A percentile compares a stretch with the other conserved stretches of the same genome.
These are phyloP conservation scores for Eurytoma adleriae DNA, from an alignment of 2,888 invertebrate species.

Conservation along the genomic window DNA sequence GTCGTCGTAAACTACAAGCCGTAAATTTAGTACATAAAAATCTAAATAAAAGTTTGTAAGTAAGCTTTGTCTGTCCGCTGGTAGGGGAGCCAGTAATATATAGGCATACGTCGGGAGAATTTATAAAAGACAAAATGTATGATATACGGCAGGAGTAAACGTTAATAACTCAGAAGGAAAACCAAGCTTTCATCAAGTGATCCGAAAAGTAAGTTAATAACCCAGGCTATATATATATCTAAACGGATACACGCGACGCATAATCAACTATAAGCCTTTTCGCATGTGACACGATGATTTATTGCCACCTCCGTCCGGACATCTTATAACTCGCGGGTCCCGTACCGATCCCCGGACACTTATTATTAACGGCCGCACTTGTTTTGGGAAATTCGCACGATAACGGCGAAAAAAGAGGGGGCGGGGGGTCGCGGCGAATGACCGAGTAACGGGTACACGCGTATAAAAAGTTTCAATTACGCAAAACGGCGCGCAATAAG, in stretches of 20 bases:
- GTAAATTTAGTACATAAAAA: too few species aligned
- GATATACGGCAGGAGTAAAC: background rate
- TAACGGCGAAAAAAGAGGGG: background rate
- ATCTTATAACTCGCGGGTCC: constrained; percentile 23
- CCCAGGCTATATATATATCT: background rate
- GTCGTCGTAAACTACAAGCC: too few species aligned
- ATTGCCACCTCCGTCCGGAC: constrained; percentile 1
- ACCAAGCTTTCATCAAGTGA: constrained; percentile 3
- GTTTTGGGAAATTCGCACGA: background rate
- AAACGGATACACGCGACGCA: constrained; percentile 34
- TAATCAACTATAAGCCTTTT: constrained; percentile 33
- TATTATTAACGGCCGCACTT: constrained; percentile 28
- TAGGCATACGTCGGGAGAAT: background rate
- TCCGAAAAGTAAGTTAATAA: constrained; percentile 24
- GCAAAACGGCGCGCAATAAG: constrained; percentile 4
- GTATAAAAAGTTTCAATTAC: constrained; percentile 35
- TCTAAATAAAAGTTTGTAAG: too few species aligned
- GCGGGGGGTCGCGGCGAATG: too few species aligned
- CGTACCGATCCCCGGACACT: background rate
- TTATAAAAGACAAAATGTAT: background rate
- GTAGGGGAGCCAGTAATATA: too few species aligned
- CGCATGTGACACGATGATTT: constrained; percentile 40
- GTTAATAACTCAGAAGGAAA: constrained; percentile 18
- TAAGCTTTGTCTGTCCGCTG: too few species aligned
- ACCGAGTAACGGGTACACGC: too few species aligned